These are phyloP conservation scores for Drosophila sproati DNA, from an alignment of 1,140 invertebrate species.

Conservation along the genomic window DNA sequence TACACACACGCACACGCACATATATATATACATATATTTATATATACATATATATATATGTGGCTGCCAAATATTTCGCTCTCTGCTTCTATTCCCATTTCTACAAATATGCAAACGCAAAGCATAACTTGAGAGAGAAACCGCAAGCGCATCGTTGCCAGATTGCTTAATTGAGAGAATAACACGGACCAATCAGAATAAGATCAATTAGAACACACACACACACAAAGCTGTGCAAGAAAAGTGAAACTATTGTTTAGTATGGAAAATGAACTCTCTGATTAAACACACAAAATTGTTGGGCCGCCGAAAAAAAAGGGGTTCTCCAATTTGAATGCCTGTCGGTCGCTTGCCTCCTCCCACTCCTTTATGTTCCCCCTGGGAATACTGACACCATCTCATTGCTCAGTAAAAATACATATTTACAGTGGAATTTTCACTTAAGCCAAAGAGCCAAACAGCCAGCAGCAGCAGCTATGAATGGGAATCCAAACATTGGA, in stretches of 20 bases:
- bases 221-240: background rate
- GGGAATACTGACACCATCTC: conserved; percentile 29
- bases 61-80: no score
- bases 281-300: conserved; percentile 65
- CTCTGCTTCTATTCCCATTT: no score
- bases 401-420: conserved; percentile 61
- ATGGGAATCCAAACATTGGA: conserved; percentile 46
- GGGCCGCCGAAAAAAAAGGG: conserved; percentile 1
- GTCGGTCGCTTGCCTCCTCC: background rate
- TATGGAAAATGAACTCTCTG: conserved; percentile 57
- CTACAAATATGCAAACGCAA: background rate
- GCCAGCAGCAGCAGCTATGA: conserved; percentile 19
- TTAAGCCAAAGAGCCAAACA: conserved; percentile 39
- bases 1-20: background rate
- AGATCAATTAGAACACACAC: background rate
- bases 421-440: conserved; percentile 72
- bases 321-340: conserved; percentile 5
- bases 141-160: conserved; percentile 15
- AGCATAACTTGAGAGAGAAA: background rate
- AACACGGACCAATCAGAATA: background rate
- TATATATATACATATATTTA: background rate
- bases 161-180: background rate
- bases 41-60: background rate
- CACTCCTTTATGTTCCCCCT: background rate
- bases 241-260: background rate